These are phyloP conservation scores for Cryptoprocta ferox DNA, from an alignment of 2,797 vertebrate genomes.

Conservation along the genomic window DNA sequence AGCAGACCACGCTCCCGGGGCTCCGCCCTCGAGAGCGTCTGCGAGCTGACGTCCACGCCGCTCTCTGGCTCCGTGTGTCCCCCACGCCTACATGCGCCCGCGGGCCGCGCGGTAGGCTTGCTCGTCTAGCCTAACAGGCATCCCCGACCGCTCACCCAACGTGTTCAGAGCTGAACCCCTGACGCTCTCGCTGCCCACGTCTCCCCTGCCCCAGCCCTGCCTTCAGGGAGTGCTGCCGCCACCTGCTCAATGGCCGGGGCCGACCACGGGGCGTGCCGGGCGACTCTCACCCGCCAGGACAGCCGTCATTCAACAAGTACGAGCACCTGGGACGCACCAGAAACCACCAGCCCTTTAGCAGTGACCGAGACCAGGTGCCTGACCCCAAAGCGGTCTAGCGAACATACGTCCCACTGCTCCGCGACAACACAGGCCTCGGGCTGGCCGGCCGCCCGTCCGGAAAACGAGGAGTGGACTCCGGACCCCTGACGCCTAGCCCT, in stretches of 20 bases:
- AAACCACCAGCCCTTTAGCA: too few relatives aligned
- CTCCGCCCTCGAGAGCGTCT: not conserved
- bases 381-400: too few relatives aligned
- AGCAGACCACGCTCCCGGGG: not conserved
- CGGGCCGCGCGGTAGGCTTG: accelerated
- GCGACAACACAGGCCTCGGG: too few relatives aligned
- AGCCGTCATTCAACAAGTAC: not conserved
- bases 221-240: not conserved
- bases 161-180: not conserved
- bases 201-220: not conserved
- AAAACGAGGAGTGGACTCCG: not conserved
- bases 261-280: not conserved
- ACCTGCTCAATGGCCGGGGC: not conserved
- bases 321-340: not conserved
- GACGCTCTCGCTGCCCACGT: not conserved
- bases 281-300: not conserved
- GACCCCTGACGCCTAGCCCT: too few relatives aligned
- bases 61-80: not conserved
- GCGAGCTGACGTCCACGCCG: not conserved
- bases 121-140: not conserved
- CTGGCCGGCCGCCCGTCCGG: accelerated
- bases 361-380: not conserved
- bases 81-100: too few relatives aligned
- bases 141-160: not conserved
- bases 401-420: too few relatives aligned